Evolutionary conservation across 2,113 vertebrate species (phyloP), one percentile per base, ranked within the genome.

Genomic region (Psilopsiagon aurifrons): DNA sequence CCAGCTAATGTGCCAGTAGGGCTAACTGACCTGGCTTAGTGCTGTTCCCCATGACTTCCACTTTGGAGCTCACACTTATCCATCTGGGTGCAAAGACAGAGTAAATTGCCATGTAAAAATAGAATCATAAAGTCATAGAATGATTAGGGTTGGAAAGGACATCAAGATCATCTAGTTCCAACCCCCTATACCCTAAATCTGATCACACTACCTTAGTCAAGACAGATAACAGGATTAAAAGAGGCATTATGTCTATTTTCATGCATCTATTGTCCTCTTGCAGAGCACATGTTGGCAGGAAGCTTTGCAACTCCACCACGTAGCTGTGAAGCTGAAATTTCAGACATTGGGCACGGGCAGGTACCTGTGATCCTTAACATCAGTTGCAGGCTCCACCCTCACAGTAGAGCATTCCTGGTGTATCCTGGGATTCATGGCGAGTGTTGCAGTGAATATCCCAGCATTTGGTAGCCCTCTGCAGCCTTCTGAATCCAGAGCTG

Each of bases 381-480:
- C 10, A 9, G 7, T 3, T 49, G 12, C 49, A 79, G n/a, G 44
- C 44, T 47, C 47, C 43, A 15, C 24, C 20, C 7, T 47, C 0
- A 1, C 20, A 17, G 8, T 4, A 9, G 10, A 41, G 11, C 0
- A 0, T 1, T 28, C 29, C 63, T 77, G 37, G 13, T 2, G 1
- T 3, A 41, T 49, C 4, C 59, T 47, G 31, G 11, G 11, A 2
- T 28, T 28, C 3, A 0, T 16, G 18, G 28, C 22, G 6, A 57
- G 27, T 0, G n/a, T 25, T 49, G 3, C 3, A 1, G 47, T 27
- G 25, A 54, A 41, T 11, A 27, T 7, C 27, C 11, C 20, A 1
- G 2, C 49, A 54, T 20, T 7, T 0, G 9, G 8, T 31, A 37
- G 8, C 22, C 41, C 43, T 29, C 62, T 59, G 52, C 64, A 80